A percentile compares a stretch with the other conserved stretches of the same genome.
Evolutionary conservation across 2,888 invertebrate genomes (phyloP).

Genomic region (Orchestes rusci): DNA sequence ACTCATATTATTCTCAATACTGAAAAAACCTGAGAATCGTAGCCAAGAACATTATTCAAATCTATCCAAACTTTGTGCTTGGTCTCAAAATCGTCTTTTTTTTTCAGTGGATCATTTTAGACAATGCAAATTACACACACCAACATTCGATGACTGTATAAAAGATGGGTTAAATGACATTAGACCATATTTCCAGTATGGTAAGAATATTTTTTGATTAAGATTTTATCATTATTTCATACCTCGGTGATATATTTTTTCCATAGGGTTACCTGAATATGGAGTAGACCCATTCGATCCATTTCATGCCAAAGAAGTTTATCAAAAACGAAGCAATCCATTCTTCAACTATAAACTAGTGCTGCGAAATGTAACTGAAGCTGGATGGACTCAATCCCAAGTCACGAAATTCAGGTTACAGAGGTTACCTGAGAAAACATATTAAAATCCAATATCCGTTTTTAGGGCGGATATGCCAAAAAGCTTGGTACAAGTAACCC

Average conservation of each 20-base stretch:
- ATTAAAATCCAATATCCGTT: too few relatives aligned
- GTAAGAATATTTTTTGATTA: constrained; percentile 40
- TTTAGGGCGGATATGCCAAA: constrained; percentile 59
- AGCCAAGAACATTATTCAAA: too few relatives aligned
- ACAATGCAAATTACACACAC: constrained; percentile 54
- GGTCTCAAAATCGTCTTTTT: too few relatives aligned
- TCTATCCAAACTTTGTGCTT: too few relatives aligned
- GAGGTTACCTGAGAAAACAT: too few relatives aligned
- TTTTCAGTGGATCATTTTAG: constrained; percentile 44
- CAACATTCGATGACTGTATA: constrained; percentile 66
- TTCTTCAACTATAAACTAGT: constrained; percentile 63
- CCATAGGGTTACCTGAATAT: constrained; percentile 62
- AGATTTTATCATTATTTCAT: background rate
- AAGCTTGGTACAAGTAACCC: constrained; percentile 63
- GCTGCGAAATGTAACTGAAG: constrained; percentile 66
- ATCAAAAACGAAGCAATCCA: constrained; percentile 54
- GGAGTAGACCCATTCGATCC: constrained; percentile 73
- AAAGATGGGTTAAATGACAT: constrained; percentile 64
- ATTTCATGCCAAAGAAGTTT: constrained; percentile 61
- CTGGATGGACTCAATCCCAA: constrained; percentile 69
- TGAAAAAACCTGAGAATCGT: too few relatives aligned
- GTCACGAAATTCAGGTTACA: constrained; percentile 71
- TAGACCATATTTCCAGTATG: constrained; percentile 63
- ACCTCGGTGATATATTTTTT: background rate
- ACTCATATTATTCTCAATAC: too few relatives aligned